These are phyloP conservation scores for Eilema caniola DNA, from an alignment of 2,888 invertebrate genomes.

Conservation along the genomic window DNA sequence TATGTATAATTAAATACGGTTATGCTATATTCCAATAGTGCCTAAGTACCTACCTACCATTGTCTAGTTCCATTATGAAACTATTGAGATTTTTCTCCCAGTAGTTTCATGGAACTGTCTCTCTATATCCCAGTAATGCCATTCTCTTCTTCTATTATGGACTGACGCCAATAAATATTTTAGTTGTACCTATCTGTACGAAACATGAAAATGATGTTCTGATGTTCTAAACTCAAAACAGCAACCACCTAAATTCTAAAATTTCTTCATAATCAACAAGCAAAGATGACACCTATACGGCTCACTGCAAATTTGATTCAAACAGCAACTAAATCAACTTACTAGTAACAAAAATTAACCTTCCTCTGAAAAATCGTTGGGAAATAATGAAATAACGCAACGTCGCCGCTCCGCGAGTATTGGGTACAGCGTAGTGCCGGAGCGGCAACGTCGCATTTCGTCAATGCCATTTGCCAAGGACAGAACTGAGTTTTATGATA, in stretches of 20 bases:
- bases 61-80: not conserved
- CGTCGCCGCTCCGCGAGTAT: constrained; percentile 34
- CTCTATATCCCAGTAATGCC: no score
- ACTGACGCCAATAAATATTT: no score
- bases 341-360: constrained; percentile 19
- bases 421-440: constrained; percentile 35
- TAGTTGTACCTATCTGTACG: no score
- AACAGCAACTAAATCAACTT: constrained; percentile 1
- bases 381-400: constrained; percentile 43
- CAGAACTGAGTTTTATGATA: constrained; percentile 19
- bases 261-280: not conserved
- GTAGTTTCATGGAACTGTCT: no score
- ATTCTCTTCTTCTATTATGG: no score
- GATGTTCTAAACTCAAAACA: no score
- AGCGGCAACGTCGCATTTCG: constrained; percentile 45
- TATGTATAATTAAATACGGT: no score
- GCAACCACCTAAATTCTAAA: not conserved
- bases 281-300: constrained; percentile 3
- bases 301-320: not conserved
- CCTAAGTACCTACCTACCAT: no score
- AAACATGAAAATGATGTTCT: no score
- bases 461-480: constrained; percentile 26
- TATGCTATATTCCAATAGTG: no score
- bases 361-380: constrained; percentile 40
- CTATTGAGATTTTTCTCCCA: no score